A percentile compares a stretch with the other conserved stretches of the same genome.
These are phyloP conservation scores for Gymnocephalus cernua DNA, from an alignment of 2,113 vertebrate species.

Conservation along the genomic window DNA sequence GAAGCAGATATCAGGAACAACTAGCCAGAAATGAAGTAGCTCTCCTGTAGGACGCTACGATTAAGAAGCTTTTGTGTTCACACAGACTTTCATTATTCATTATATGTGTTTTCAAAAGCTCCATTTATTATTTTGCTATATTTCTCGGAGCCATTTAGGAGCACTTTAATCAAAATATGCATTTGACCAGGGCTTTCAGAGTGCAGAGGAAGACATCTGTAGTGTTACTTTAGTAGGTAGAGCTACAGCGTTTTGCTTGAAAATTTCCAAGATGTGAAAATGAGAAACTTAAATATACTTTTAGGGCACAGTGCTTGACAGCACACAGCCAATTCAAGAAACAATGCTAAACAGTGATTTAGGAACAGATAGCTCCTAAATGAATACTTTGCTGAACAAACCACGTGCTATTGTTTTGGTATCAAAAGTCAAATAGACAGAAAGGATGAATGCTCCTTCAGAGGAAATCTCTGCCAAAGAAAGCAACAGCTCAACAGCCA, in stretches of 20 bases:
- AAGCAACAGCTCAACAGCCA: not conserved
- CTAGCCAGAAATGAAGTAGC: not conserved
- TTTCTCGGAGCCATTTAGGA: constrained; percentile 42
- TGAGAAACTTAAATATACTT: not conserved
- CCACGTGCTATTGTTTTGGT: not conserved
- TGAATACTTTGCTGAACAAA: not conserved
- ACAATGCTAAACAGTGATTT: no score
- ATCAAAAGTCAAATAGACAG: not conserved
- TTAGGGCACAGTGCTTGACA: not conserved
- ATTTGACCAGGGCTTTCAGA: constrained; percentile 26
- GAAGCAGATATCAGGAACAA: constrained; percentile 4
- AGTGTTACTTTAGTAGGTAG: constrained; percentile 6
- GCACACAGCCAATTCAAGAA: not conserved
- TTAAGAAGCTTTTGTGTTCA: constrained; percentile 15
- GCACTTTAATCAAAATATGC: constrained; percentile 34
- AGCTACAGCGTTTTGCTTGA: constrained; percentile 14
- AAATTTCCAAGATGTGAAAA: not conserved
- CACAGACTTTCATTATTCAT: not conserved
- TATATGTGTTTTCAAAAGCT: constrained; percentile 34
- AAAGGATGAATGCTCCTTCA: not conserved
- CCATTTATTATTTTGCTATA: constrained; percentile 28
- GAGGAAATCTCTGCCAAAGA: not conserved
- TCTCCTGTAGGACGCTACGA: not conserved
- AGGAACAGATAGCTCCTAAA: not conserved
- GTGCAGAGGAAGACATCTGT: constrained; percentile 10